Conservation (phyloP, 2,113 vertebrate species). For the Sclerurus mexicanus region DNA sequence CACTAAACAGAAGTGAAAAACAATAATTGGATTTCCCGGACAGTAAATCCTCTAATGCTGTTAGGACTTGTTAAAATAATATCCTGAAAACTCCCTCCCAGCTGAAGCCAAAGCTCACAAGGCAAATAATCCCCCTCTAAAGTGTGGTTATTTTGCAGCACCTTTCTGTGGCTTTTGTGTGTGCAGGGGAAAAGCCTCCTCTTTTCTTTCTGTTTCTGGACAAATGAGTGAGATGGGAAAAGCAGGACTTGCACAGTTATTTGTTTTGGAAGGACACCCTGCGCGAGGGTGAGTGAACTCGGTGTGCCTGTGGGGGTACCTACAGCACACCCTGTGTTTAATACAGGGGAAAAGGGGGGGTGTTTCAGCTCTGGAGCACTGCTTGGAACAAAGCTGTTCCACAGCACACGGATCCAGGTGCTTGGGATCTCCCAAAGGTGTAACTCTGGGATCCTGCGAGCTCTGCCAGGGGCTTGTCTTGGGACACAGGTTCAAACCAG, state of each 20-base stretch:
- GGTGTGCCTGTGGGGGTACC: neutral
- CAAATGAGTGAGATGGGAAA: neutral
- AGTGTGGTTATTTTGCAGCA: neutral
- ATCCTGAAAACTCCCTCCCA: neutral
- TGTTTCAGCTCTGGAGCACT: neutral
- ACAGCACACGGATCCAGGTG: rapidly evolving
- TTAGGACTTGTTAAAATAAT: neutral
- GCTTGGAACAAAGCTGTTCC: neutral
- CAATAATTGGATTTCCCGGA: neutral
- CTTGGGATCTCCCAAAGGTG: neutral
- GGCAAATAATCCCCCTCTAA: neutral
- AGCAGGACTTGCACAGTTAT: neutral
- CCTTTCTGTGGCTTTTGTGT: neutral
- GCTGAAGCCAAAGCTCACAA: neutral
- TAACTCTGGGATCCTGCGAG: neutral
- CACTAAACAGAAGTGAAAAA: neutral
- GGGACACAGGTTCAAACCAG: neutral
- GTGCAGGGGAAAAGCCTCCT: neutral
- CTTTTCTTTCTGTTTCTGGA: neutral
- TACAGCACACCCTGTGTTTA: neutral
- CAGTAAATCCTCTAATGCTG: neutral
- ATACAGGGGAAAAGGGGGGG: neutral
- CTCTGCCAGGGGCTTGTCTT: neutral
- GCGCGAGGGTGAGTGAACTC: neutral
- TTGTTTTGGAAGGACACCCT: constrained; percentile 7